Evolutionary conservation across 2,797 vertebrate genomes (phyloP), one percentile per base, ranked within the genome.

Genomic region (Uromys caudimaculatus): DNA sequence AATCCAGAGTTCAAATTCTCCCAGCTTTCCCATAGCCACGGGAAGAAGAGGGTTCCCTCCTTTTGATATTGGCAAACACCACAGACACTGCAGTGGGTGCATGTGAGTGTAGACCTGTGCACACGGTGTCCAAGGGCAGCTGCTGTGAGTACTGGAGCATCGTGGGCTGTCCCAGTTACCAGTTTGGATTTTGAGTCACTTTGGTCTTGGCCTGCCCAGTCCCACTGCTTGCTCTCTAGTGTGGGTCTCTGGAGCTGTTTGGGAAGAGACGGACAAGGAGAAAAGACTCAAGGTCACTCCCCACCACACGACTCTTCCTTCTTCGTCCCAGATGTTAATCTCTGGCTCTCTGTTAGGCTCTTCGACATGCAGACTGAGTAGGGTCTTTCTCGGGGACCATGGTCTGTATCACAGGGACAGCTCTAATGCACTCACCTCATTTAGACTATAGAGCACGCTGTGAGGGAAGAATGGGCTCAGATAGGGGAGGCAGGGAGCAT

Each of bases 401-500:
- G 16, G 64, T 85, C 47, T 62, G 7, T 11, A 17, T 52, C n/a
- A 56, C 60, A 35, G 21, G 29, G 87, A 73, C 44, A 60, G 52
- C 79, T 94, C 87, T 52, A 77, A 76, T 32, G 84, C 52, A 69
- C 88, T 90, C 23, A 84, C 58, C 69, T 96, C 71, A 77, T 93
- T 95, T 73, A 88, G 77, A 84, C 35, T 82, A 84, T 73, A 35
- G 79, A 92, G 91, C 35, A 0, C 3, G 75, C 94, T 19, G 52
- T 38, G 73, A 93, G 67, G 90, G 58, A 82, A 95, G 88, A 89
- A 86, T 24, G 27, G 87, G 69, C 50, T 95, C 67, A 82, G 77
- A 85, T 12, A 88, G 91, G 27, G 82, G 71, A 97, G 82, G 94
- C 97, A 95, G 89, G 91, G 14, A 97, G 92, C 35, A 19, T 92